Evolutionary conservation across 2,113 vertebrate genomes (phyloP), one percentile per base, ranked within the genome.

Genomic region (Eonycteris spelaea): DNA sequence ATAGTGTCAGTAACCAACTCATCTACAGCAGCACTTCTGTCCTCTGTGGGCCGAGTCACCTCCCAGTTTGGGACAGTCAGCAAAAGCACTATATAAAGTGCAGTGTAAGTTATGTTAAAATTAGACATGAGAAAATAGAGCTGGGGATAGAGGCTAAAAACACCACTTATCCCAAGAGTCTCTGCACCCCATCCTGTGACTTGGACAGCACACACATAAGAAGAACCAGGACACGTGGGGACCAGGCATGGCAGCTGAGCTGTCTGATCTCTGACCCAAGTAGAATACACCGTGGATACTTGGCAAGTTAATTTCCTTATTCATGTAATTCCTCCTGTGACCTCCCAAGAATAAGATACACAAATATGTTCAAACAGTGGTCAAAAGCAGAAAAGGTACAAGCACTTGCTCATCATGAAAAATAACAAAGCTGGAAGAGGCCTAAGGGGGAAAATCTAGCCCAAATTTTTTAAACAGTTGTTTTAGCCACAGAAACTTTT

Each of bases 81-180:
- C 19, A 80, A 70, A 92, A 80, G 26, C 80, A 75, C 45, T 75
- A 33, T 65, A 16, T 65, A 21, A 83, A 79, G 35, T n/a, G 22
- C 28, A 13, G 19, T 4, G 1, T 63, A 61, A 63, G 7, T 53
- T 80, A 24, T 18, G 38, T 65, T 91, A 61, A 82, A 88, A 77
- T 89, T 67, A 89, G 55, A 73, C 26, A 9, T 48, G 77, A 80
- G 33, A 40, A 92, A 79, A 63, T 13, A 61, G 73, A 92, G 48
- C 14, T 88, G 48, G 59, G 63, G 35, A 24, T 9, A 13, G 30
- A 86, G 11, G 12, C 11, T 84, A 43, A 86, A 94, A 86, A 28
- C 28, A 55, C 16, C 2, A 5, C 63, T 84, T 16, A 45, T 30
- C 40, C 67, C 35, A 13, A 28, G n/a, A 28, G 78, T 84, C 71